A percentile compares a stretch with the other conserved stretches of the same genome.
Conservation (phyloP, 2,113 vertebrate species). For the Octodon degus region DNA sequence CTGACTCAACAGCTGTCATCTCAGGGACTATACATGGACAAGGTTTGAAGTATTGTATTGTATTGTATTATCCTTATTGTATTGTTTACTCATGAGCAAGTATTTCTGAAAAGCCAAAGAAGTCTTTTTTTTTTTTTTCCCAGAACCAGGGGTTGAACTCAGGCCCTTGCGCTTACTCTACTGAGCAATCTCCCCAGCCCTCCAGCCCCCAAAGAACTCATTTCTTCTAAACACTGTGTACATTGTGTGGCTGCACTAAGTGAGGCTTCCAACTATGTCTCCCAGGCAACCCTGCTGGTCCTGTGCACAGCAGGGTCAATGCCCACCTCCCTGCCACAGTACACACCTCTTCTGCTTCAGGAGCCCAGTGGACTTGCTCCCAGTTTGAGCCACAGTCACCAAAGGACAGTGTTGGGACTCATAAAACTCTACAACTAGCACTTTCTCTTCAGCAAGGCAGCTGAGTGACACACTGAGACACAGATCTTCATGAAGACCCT, state of each 20-base stretch:
- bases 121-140: too few species aligned
- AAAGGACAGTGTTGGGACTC: not conserved
- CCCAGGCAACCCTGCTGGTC: not conserved
- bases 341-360: not conserved
- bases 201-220: too few species aligned
- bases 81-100: too few species aligned
- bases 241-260: not conserved
- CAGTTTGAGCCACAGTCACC: not conserved
- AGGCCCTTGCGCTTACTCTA: too few species aligned
- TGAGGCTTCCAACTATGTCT: not conserved
- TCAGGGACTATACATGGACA: rapidly evolving
- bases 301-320: not conserved
- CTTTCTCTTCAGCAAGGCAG: not conserved
- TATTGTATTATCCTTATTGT: too few species aligned
- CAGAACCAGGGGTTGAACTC: too few species aligned
- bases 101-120: not conserved
- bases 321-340: too few species aligned
- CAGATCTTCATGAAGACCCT: not conserved
- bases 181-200: too few species aligned
- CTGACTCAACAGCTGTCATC: rapidly evolving
- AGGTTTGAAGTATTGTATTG: not conserved
- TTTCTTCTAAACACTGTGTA: not conserved
- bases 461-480: not conserved
- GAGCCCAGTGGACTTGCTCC: not conserved
- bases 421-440: not conserved